Percentiles rank a stretch among this genome's conserved stretches.
These are phyloP conservation scores for Probaryconus sp. DNA, from an alignment of 1,140 invertebrate species.

Conservation along the genomic window DNA sequence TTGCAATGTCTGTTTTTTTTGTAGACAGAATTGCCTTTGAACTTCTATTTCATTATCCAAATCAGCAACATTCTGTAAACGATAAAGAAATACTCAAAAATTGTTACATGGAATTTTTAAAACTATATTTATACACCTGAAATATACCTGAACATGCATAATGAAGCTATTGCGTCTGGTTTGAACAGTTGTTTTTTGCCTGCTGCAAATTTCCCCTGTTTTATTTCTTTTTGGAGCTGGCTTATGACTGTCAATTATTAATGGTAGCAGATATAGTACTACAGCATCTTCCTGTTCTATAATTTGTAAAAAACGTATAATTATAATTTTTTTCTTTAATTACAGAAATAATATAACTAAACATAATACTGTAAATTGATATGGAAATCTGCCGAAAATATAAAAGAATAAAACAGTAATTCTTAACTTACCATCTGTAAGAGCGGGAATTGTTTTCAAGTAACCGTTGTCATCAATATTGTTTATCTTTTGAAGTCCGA, in stretches of 20 bases:
- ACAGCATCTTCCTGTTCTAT: conserved; percentile 24
- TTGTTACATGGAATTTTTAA: background rate
- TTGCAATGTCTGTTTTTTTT: conserved; percentile 9
- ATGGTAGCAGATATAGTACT: conserved; percentile 21
- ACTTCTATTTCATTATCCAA: conserved; percentile 1
- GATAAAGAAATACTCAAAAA: background rate
- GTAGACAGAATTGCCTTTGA: background rate
- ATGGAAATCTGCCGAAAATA: too few species aligned
- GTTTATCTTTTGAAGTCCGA: background rate
- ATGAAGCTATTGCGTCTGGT: conserved; percentile 20
- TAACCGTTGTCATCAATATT: conserved; percentile 5
- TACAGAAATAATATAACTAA: background rate
- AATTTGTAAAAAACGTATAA: conserved; percentile 3
- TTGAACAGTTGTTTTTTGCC: conserved; percentile 11
- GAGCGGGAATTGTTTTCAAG: conserved; percentile 1
- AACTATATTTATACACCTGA: background rate
- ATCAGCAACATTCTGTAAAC: conserved; percentile 25
- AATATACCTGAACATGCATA: conserved; percentile 14
- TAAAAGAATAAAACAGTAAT: too few species aligned
- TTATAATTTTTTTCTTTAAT: background rate
- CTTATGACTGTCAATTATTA: conserved; percentile 18
- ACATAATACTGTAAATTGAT: too few species aligned
- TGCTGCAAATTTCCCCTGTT: conserved; percentile 1
- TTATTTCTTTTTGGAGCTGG: conserved; percentile 10
- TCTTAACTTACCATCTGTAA: conserved; percentile 3